Evolutionary conservation across 1,140 invertebrate species (phyloP).

Genomic region (Augochlora pura): DNA sequence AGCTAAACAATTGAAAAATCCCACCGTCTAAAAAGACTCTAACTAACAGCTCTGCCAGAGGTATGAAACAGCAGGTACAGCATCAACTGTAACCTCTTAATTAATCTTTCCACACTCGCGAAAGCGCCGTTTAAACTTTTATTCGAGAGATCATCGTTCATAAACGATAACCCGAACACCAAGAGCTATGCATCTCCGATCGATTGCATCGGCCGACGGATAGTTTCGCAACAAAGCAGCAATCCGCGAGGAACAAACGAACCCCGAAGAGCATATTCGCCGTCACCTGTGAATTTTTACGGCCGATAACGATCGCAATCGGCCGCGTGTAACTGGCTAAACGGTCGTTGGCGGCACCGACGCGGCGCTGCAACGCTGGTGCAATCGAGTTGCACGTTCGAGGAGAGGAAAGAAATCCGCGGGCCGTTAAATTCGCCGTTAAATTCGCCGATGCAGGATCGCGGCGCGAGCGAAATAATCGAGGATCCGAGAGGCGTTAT

Average conservation of each 20-base stretch:
- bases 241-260: neutral
- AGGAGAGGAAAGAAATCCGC: neutral
- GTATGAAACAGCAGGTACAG: too few relatives aligned
- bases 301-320: neutral
- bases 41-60: too few relatives aligned
- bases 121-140: too few relatives aligned
- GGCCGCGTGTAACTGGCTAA: neutral
- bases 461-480: too few relatives aligned
- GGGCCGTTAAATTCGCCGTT: slow-evolving; percentile 10
- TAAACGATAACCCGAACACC: too few relatives aligned
- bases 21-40: too few relatives aligned
- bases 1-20: too few relatives aligned
- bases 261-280: neutral
- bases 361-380: too few relatives aligned
- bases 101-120: too few relatives aligned
- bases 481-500: too few relatives aligned
- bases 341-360: neutral
- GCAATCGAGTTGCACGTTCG: neutral
- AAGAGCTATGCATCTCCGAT: neutral
- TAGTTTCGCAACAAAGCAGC: slow-evolving; percentile 5
- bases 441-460: neutral
- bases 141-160: slow-evolving; percentile 13
- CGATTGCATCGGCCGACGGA: neutral
- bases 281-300: neutral
- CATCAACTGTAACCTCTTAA: too few relatives aligned